Base-by-base conservation (phyloP, 2,888 invertebrate genomes). In the Idaea straminata region DNA sequence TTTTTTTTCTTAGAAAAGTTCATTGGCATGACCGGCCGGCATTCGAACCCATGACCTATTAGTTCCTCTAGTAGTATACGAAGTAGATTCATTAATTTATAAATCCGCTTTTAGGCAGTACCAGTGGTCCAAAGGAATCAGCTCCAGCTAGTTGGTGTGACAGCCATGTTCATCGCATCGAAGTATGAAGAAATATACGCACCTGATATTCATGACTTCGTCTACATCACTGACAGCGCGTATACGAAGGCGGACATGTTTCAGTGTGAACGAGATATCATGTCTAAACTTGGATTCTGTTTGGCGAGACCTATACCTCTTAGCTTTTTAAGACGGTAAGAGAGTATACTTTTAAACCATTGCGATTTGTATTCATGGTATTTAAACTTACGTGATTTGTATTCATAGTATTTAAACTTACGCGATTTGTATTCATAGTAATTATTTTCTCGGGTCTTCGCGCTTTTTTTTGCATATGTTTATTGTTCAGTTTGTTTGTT, bases 161-260 rank as follows among this genome's bases (percentile, higher is more conserved):
- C 98, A 0, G 96, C 98, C 0, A 95, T 99, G 94, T 96, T 98
- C 78, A 95, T 99, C 64, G 98, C 99, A 0, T 95, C 96, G 80
- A 99, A 99, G 86, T 99, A 98, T 80, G 99, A 99, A 89, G 99
- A 99, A 92, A 96, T 98, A 79, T 98, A 96, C 79, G 94, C 96
- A 1, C 98, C 99, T 0, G 96, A 97, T 61, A 94, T 98, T 34
- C 92, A 89, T 5, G 99, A 99, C 88, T 98, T 98, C 89, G 96
- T 97, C 15, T 98, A 96, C 83, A 96, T 99, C 64, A 97, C 98
- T 10, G 98, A 98, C 87, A 95, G 97, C 81, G 95, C 98, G 0
- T 99, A 97, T 85, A 94, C 94, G 4, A 96, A 95, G 77, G 82
- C 91, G 3, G 97, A 99, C 76, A 95, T 99, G 58, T 91, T 97